Percentiles rank a stretch among this genome's conserved stretches.
These are phyloP conservation scores for Excalfactoria chinensis DNA, from an alignment of 2,113 vertebrate species.

Conservation along the genomic window DNA sequence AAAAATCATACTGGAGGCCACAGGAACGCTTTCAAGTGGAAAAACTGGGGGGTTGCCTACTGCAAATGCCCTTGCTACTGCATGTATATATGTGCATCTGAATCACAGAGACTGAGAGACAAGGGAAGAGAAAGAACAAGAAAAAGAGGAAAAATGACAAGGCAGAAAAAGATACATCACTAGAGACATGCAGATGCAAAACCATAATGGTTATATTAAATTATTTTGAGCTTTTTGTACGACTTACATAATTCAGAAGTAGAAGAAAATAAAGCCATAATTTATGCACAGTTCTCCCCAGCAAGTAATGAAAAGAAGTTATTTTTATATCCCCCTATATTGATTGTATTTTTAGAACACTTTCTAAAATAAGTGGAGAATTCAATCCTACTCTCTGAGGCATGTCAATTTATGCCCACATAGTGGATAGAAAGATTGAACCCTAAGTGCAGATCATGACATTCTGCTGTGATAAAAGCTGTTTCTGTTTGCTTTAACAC, in stretches of 20 bases:
- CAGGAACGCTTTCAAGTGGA: neutral
- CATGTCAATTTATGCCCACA: constrained; percentile 72
- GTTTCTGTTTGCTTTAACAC: constrained; percentile 75
- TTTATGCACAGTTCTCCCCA: constrained; percentile 54
- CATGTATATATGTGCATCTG: neutral
- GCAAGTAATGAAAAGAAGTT: constrained; percentile 41
- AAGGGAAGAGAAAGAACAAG: neutral
- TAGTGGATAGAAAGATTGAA: constrained; percentile 69
- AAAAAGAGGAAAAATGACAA: neutral
- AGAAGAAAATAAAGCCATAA: constrained; percentile 57
- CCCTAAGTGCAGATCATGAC: constrained; percentile 75
- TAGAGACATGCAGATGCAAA: neutral
- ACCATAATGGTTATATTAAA: neutral
- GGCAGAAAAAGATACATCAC: neutral
- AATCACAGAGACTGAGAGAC: neutral
- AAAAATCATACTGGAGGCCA: constrained; percentile 36
- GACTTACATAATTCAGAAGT: constrained; percentile 47
- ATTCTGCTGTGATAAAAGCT: constrained; percentile 78
- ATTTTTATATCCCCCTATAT: constrained; percentile 57
- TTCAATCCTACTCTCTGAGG: constrained; percentile 63
- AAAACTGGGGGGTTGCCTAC: neutral
- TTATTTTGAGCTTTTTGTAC: constrained; percentile 19
- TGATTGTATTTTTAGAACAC: constrained; percentile 74
- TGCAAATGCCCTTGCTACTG: neutral
- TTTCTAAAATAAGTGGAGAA: constrained; percentile 70